Base-by-base conservation (phyloP, 2,888 invertebrate genomes). In the Noctua janthina region DNA sequence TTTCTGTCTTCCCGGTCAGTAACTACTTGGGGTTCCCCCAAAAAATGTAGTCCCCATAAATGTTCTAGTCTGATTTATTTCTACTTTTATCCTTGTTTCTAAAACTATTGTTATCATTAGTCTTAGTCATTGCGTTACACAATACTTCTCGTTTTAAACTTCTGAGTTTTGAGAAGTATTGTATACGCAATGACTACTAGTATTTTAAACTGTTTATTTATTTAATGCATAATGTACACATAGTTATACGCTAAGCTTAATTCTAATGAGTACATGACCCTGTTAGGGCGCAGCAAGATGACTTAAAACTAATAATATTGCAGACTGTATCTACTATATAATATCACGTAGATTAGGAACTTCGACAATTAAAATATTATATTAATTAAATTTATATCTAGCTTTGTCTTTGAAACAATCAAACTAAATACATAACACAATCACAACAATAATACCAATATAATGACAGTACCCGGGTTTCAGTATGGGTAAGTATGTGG, bases 111-210 rank as follows among this genome's bases (percentile, higher is more conserved):
- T 81, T 72, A 56, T 49, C 39, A 56, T 81, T 49, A 56, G 13
- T 76, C 46, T 75, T 75, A 76, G 51, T 76, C 83, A 75, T 82
- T 62, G 13, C 13, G 51, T 46, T 17, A 29, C 68, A 69, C 54
- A 68, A 54, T 76, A 69, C 46, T 54, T 75, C 23, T 68, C 68
- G 8, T 76, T 23, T 69, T 54, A 82, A 81, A 75, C 59, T 29
- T 29, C 29, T 29, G 29, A 29, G 29, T 29, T 29, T 29, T 29
- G 29, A 29, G 29, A 29, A 29, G 29, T 29, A 29, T 29, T 29
- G 29, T 29, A 29, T 29, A 29, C 29, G 29, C 0, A 29, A 29
- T 29, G 29, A 29, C 29, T 29, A 29, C 29, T 29, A 29, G 29
- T 29, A 29, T 29, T 29, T 29, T 29, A 29, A 39, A 39, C 39